Conservation (phyloP, 1,140 invertebrate species). For the Eriosoma lanigerum region DNA sequence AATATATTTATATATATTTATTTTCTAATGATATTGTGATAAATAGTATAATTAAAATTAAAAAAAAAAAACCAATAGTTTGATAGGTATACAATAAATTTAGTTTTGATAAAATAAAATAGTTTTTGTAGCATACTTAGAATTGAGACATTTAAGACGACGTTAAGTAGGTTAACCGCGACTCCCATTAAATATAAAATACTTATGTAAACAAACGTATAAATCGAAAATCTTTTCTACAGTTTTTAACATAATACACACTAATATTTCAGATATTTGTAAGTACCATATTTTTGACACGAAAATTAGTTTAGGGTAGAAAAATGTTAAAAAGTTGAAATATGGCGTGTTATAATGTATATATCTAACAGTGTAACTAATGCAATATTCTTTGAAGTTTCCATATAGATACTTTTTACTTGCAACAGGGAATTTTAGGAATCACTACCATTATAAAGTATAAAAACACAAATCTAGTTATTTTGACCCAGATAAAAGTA, state of each 20-base stretch:
- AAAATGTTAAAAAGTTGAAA: neutral
- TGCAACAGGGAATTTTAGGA: neutral
- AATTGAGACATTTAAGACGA: too few relatives aligned
- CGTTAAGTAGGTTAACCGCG: too few relatives aligned
- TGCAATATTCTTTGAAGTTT: neutral
- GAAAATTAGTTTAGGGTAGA: neutral
- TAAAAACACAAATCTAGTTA: neutral
- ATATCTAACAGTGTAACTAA: neutral
- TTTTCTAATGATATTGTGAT: too few relatives aligned
- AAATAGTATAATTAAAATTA: too few relatives aligned
- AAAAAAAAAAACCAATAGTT: too few relatives aligned
- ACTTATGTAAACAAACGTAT: constrained; percentile 8
- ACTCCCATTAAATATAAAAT: too few relatives aligned
- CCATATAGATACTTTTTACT: neutral
- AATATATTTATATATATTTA: too few relatives aligned
- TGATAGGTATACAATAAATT: too few relatives aligned
- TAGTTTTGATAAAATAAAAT: too few relatives aligned
- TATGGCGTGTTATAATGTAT: neutral
- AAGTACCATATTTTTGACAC: neutral
- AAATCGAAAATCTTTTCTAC: constrained; percentile 9
- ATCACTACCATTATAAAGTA: neutral
- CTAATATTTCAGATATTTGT: neutral
- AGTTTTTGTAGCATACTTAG: too few relatives aligned
- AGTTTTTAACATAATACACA: neutral
- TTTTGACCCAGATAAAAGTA: neutral